Evolutionary conservation across 35 echinoderm and acorn worm species (phyloP).

Genomic region (Holothuria glaberrima): DNA sequence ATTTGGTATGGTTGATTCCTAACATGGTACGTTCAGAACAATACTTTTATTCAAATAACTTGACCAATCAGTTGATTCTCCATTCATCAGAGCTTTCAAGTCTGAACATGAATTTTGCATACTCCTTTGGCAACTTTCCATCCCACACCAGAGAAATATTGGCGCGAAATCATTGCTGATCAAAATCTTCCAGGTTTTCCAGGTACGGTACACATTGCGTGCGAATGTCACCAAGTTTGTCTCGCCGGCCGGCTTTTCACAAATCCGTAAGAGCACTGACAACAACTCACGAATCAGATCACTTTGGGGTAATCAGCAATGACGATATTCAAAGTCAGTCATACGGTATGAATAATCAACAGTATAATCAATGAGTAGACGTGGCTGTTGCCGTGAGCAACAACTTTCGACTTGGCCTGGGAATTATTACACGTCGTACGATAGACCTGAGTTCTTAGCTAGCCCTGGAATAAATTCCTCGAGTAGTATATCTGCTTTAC

Average conservation of each 20-base stretch:
- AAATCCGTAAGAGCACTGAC: constrained; percentile 60
- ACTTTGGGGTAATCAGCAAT: constrained; percentile 58
- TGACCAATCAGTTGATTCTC: constrained; percentile 58
- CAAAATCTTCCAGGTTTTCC: constrained; percentile 42
- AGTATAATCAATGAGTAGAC: constrained; percentile 62
- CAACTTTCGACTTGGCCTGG: constrained; percentile 56
- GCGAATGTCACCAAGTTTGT: constrained; percentile 47
- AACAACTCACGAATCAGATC: constrained; percentile 63
- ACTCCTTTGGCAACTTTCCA: constrained; percentile 59
- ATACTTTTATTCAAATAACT: constrained; percentile 60
- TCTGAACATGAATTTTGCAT: constrained; percentile 56
- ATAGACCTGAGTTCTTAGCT: constrained; percentile 29
- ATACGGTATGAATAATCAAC: constrained; percentile 48
- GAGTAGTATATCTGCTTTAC: too few relatives aligned
- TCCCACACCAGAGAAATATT: constrained; percentile 33
- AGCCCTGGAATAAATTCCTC: constrained; percentile 33
- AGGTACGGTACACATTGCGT: constrained; percentile 40
- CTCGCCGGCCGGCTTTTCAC: constrained; percentile 59
- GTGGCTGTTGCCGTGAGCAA: constrained; percentile 62
- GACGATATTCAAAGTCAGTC: constrained; percentile 66
- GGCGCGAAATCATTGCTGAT: constrained; percentile 52
- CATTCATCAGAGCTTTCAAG: constrained; percentile 62
- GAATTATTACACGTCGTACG: constrained; percentile 66
- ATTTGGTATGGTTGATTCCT: constrained; percentile 49
- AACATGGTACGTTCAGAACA: constrained; percentile 54